Base-by-base conservation (phyloP, 2,113 vertebrate species). In the Pteronura brasiliensis region DNA sequence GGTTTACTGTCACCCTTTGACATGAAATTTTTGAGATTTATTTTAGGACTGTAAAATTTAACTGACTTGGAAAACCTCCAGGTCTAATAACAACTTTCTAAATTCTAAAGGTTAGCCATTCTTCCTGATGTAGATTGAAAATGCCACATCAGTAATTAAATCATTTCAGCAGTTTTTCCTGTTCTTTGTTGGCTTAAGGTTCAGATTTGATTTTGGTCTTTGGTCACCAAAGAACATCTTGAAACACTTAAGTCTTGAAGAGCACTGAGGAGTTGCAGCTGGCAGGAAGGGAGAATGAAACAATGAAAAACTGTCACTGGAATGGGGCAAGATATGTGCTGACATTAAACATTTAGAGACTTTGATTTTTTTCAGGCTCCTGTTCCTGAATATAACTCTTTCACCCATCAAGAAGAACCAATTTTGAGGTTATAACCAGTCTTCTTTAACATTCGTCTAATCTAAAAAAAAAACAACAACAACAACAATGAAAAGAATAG, bases 11-110 rank as follows among this genome's bases (percentile, higher is more conserved):
- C 90, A 89, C 67, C 81, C 42, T 81, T 85, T 34, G 74, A 39
- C 42, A 39, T 29, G 55, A 25, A 29, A 86, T 93, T 79, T 95
- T 95, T 94, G 89, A 97, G 97, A 21, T 9, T 85, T 92, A n/a
- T 8, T 94, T 93, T 93, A 93, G 44, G 39, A 92, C 7, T 77
- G 2, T 0, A 0, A 80, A 27, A 72, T 63, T 63, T 86, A n/a
- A 76, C 61, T 94, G 36, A 69, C 25, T 83, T 59, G 49, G 49
- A 86, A 93, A 90, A 63, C 13, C n/a, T 94, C 7, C 34, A 83
- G 23, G 1, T 74, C 67, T 96, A 86, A 72, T 52, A 55, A 44
- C 55, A 95, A 27, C 47, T 80, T 91, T 76, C 17, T 96, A 49
- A 88, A 95, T 97, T 96, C 6, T 83, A 80, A 97, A 87, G 21